Evolutionary conservation across 1,140 invertebrate species (phyloP).

Genomic region (Camponotus floridanus): DNA sequence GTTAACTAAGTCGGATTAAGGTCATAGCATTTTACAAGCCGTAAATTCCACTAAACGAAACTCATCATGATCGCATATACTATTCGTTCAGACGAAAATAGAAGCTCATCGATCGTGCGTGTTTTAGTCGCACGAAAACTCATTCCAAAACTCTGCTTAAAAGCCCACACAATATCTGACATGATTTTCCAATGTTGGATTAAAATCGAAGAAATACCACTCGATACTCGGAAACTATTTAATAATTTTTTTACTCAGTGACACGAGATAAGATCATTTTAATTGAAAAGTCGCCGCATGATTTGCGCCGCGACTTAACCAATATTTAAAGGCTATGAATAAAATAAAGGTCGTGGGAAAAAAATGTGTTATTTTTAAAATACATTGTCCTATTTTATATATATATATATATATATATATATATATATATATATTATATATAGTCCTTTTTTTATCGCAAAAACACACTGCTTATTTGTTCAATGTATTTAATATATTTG

Average conservation of each 20-base stretch:
- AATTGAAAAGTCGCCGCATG: slow-evolving; percentile 17
- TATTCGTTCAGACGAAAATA: slow-evolving; percentile 75
- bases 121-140: slow-evolving; percentile 69
- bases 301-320: slow-evolving; percentile 12
- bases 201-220: neutral
- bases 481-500: neutral
- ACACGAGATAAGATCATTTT: slow-evolving; percentile 32
- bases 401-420: no score
- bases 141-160: slow-evolving; percentile 18
- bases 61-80: slow-evolving; percentile 67
- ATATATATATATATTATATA: no score
- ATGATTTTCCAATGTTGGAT: neutral
- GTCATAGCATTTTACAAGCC: slow-evolving; percentile 70
- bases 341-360: slow-evolving; percentile 38
- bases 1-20: slow-evolving; percentile 67
- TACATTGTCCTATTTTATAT: neutral
- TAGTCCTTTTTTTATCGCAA: neutral
- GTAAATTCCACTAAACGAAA: slow-evolving; percentile 71
- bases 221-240: slow-evolving; percentile 39
- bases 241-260: slow-evolving; percentile 14
- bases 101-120: slow-evolving; percentile 75
- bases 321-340: slow-evolving; percentile 32
- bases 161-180: neutral
- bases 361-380: slow-evolving; percentile 22
- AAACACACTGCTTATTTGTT: neutral